A percentile compares a stretch with the other conserved stretches of the same genome.
Conservation (phyloP, 2,888 invertebrate genomes). For the Eupeodes luniger region DNA sequence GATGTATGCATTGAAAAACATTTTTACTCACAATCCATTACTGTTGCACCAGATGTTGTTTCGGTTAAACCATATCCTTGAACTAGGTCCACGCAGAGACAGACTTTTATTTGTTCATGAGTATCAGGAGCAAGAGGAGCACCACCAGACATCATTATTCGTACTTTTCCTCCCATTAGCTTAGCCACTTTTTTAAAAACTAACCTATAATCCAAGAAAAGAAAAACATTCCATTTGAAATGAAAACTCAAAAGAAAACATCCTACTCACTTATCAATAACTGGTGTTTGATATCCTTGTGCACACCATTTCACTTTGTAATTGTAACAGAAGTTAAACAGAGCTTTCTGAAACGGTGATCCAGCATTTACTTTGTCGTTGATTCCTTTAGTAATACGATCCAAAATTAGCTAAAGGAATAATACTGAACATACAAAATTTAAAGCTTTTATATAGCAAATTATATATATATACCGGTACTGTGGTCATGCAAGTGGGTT, state of each 20-base stretch:
- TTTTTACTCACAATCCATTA: slow-evolving; percentile 89
- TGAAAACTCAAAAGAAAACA: not conserved
- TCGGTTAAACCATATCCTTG: slow-evolving; percentile 99
- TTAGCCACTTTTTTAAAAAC: slow-evolving; percentile 84
- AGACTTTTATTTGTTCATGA: slow-evolving; percentile 95
- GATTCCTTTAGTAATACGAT: slow-evolving; percentile 98
- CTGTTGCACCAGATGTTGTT: slow-evolving; percentile 96
- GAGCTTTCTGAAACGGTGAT: slow-evolving; percentile 90
- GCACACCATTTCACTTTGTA: slow-evolving; percentile 95
- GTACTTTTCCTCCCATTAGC: slow-evolving; percentile 94
- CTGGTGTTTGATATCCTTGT: slow-evolving; percentile 92
- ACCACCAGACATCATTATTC: slow-evolving; percentile 96
- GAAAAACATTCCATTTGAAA: slow-evolving; percentile 2
- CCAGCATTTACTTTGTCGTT: slow-evolving; percentile 96
- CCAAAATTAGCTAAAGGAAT: slow-evolving; percentile 92
- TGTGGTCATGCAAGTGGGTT: slow-evolving; percentile 97
- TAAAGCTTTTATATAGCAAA: not conserved
- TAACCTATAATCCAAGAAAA: slow-evolving; percentile 78
- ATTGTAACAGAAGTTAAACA: slow-evolving; percentile 97
- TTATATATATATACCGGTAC: slow-evolving; percentile 90
- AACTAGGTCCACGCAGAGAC: slow-evolving; percentile 94
- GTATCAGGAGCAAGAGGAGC: slow-evolving; percentile 98
- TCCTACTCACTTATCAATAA: slow-evolving; percentile 87
- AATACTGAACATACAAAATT: not conserved
- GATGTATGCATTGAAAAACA: not conserved